These are phyloP conservation scores for Intellagama lesueurii DNA, from an alignment of 2,797 vertebrate species.

Conservation along the genomic window DNA sequence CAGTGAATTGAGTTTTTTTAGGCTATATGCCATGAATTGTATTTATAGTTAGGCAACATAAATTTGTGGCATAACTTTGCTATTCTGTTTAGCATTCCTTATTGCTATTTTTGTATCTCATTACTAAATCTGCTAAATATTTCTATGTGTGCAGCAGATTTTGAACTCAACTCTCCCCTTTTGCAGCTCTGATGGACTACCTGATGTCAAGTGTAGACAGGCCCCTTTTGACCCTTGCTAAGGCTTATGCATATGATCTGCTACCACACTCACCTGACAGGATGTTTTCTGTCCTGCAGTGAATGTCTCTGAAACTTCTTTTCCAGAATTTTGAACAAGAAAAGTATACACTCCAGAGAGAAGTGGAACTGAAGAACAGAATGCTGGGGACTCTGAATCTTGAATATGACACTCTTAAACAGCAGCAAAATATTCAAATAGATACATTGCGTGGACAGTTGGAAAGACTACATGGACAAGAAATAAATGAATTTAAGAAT, in stretches of 20 bases:
- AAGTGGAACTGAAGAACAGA: slow-evolving; percentile 88
- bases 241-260: not conserved
- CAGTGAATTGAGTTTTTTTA: not conserved
- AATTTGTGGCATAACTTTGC: not conserved
- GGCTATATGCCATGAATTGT: not conserved
- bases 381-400: slow-evolving; percentile 89
- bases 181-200: too few species aligned
- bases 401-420: slow-evolving; percentile 88
- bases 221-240: not conserved
- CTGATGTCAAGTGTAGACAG: not conserved
- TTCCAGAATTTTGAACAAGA: slow-evolving; percentile 91
- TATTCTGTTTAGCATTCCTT: not conserved
- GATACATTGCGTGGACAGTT: slow-evolving; percentile 84
- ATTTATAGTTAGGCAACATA: not conserved
- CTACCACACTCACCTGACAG: too few species aligned
- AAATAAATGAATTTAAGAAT: slow-evolving; percentile 84
- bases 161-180: not conserved
- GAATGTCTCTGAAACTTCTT: slow-evolving; percentile 20
- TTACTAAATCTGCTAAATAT: not conserved
- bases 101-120: not conserved
- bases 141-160: not conserved
- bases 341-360: slow-evolving; percentile 90
- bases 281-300: not conserved
- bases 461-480: slow-evolving; percentile 81
- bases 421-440: slow-evolving; percentile 84